phyloP scores from a whole-genome alignment of 1,140 invertebrate species.

The Metaphire vulgaris region DNA sequence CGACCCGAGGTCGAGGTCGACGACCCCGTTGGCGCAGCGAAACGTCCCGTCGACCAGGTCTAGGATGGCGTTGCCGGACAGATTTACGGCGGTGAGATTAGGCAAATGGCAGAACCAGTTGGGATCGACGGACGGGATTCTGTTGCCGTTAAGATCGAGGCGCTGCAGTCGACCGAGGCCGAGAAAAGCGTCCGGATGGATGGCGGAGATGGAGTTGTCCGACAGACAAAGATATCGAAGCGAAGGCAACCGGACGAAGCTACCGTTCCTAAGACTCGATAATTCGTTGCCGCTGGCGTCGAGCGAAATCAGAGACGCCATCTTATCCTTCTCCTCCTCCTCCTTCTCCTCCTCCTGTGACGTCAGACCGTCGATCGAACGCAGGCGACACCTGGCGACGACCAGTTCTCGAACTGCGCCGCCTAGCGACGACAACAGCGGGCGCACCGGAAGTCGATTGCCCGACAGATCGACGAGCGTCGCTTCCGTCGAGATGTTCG shows the following conservation, averaged over 20 bases:
- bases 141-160: constrained; percentile 15
- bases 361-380: neutral
- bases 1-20: constrained; percentile 11
- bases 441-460: neutral
- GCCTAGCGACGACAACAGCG: neutral
- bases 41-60: constrained; percentile 6
- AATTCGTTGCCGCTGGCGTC: constrained; percentile 13
- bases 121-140: constrained; percentile 7
- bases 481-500: neutral
- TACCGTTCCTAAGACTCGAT: constrained; percentile 12
- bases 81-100: neutral
- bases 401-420: neutral
- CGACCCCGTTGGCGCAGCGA: neutral
- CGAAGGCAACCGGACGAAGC: neutral
- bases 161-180: constrained; percentile 3
- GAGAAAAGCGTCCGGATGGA: constrained; percentile 20
- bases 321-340: no score
- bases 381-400: neutral
- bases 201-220: constrained; percentile 17
- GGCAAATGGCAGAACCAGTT: constrained; percentile 16
- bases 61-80: constrained; percentile 17
- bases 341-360: neutral
- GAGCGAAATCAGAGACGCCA: neutral
- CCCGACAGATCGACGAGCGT: neutral
- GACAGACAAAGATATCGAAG: constrained; percentile 12